Base-by-base conservation (phyloP, 1,140 invertebrate genomes). In the Macrotrachela quadricornifera region DNA sequence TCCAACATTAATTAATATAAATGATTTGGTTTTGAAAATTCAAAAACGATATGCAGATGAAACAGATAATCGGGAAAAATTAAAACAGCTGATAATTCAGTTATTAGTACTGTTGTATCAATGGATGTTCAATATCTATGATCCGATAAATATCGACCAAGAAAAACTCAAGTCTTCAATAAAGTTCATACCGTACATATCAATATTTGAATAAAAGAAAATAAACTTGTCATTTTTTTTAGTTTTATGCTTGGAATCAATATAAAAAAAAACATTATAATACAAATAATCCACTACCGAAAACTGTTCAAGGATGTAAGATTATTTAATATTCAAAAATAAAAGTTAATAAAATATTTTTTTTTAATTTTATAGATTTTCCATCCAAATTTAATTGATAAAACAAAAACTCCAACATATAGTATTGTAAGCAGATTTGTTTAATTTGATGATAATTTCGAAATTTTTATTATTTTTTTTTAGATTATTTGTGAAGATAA, bases 211-310 rank as follows among this genome's bases (percentile, higher is more conserved):
- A n/a, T n/a, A n/a, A n/a, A n/a, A n/a, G n/a, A 30, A 30, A 4
- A 30, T 4, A 4, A n/a, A n/a, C n/a, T n/a, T n/a, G n/a, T n/a
- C n/a, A 4, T 30, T 30, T 30, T 30, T 30, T 2, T 8, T 30
- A 30, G 21, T 87, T 94, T 8, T 99, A 97, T 71, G 92, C 97
- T 65, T 99, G 94, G 94, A 99, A 99, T 70, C 97, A 97, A 67
- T 99, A 99, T 67, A 99, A 99, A 73, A 92, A 99, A 71, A 97
- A 91, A 15, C 92, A 97, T 74, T 99, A 99, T 68, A 92, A 99
- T 66, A 91, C 96, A 80, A 94, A 99, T 69, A 99, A 99, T 75
- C 92, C 94, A 41, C 94, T 94, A 15, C 94, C 94, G 0, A 99
- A 99, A 73, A 95, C 99, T 64, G 94, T 99, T 0, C 92, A 99